These are phyloP conservation scores for Apis mellifera DNA, from an alignment of 1,140 invertebrate species.

Conservation along the genomic window Amel_HAv3.1 CM009939.2:9665501-9666000, in stretches of 20 bases:
- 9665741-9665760: slow-evolving; percentile 74
- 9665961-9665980: neutral
- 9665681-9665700: slow-evolving; percentile 29
- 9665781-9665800: slow-evolving; percentile 81
- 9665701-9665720: slow-evolving; percentile 14
- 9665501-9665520: neutral
- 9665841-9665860: slow-evolving; percentile 41
- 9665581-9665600: slow-evolving; percentile 65
- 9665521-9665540: neutral
- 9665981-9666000: neutral
- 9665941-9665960: neutral
- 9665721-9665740: slow-evolving; percentile 73
- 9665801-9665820: slow-evolving; percentile 74
- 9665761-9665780: slow-evolving; percentile 77
- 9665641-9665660: neutral
- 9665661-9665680: slow-evolving; percentile 39
- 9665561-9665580: slow-evolving; percentile 40
- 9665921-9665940: no score
- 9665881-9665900: slow-evolving; percentile 22
- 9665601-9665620: neutral
- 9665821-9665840: slow-evolving; percentile 53
- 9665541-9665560: neutral
- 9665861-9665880: neutral
- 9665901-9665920: neutral
- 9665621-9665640: neutral